Evolutionary conservation across 92 coral and sea anemone species (phyloP), one percentile per base, ranked within the genome.

Genomic region (Zoanthus gigantus): DNA sequence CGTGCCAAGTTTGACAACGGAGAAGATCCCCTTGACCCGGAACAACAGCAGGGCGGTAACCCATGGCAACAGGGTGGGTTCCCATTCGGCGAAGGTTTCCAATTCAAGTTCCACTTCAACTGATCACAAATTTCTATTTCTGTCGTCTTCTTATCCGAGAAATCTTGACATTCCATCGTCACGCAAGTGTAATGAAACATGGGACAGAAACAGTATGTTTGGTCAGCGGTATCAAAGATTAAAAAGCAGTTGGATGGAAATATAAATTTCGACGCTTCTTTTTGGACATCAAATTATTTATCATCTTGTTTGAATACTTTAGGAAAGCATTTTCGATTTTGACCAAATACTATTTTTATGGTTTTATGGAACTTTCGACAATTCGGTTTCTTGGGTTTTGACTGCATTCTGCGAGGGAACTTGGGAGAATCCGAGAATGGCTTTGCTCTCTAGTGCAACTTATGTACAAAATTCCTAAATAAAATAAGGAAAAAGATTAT

Each of bases 11-110:
- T 92, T 77, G 99, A 97, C 81, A 93, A 88, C 29, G 99, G 99
- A 56, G 99, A 97, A 78, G 99, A 97, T 77, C 99, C 99, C 0
- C 92, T 97, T n/a, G 99, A 97, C 74, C 99, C 99, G 2, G 98
- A 97, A 56, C 92, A 92, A 74, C 99, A 97, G 71, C 91, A 92
- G 54, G 98, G 98, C 72, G 98, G 98, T 30, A 75, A 84, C 11
- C 84, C 91, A n/a, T 92, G 96, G 92, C 95, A 90, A 63, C 93
- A 92, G 0, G 95, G 96, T 7, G 99, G 99, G n/a, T 95, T 95
- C 85, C 98, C 98, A n/a, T 95, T 95, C 66, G 98, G 97, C 29
- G 94, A 97, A 78, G 99, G 99, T 28, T 97, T 88, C 72, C 96
- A 97, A 84, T 97, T 97, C 92, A 97, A 97, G 92, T 97, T 97